These are phyloP conservation scores for Temnothorax longispinosus DNA, from an alignment of 1,140 invertebrate species.

Conservation along the genomic window DNA sequence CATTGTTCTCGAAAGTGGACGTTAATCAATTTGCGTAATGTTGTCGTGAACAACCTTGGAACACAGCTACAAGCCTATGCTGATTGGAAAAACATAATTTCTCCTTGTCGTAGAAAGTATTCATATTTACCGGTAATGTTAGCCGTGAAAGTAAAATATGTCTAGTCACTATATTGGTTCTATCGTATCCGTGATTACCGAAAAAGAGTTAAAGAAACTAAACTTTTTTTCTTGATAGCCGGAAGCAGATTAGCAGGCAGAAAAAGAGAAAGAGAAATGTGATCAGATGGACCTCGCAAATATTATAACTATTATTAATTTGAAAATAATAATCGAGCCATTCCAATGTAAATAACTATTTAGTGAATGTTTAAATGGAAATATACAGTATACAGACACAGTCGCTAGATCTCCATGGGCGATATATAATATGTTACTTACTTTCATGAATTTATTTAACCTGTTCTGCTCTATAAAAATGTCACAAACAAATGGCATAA, in stretches of 20 bases:
- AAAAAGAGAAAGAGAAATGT: not conserved
- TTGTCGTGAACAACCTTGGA: not conserved
- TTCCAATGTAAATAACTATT: not conserved
- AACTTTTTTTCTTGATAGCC: not conserved
- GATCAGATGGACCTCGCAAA: not conserved
- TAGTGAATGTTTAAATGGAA: not conserved
- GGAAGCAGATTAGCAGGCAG: not conserved
- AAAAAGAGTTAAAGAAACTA: not conserved
- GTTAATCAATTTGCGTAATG: slow-evolving; percentile 42
- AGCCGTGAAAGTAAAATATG: slow-evolving; percentile 47
- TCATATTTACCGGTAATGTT: slow-evolving; percentile 28
- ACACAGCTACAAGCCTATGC: not conserved
- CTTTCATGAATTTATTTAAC: slow-evolving; percentile 23
- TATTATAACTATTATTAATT: not conserved
- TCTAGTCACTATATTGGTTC: not conserved
- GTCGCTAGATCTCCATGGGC: not conserved
- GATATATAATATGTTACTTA: not conserved
- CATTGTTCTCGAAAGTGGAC: not conserved
- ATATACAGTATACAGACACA: not conserved
- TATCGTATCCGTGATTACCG: slow-evolving; percentile 8
- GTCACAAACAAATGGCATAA: not conserved
- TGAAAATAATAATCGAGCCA: not conserved
- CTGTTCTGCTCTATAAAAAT: not conserved
- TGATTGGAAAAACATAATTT: slow-evolving; percentile 51
- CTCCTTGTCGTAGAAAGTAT: slow-evolving; percentile 46